Percentiles rank a stretch among this genome's conserved stretches.
Conservation (phyloP, 2,113 vertebrate genomes). For the Chiloscyllium plagiosum region DNA sequence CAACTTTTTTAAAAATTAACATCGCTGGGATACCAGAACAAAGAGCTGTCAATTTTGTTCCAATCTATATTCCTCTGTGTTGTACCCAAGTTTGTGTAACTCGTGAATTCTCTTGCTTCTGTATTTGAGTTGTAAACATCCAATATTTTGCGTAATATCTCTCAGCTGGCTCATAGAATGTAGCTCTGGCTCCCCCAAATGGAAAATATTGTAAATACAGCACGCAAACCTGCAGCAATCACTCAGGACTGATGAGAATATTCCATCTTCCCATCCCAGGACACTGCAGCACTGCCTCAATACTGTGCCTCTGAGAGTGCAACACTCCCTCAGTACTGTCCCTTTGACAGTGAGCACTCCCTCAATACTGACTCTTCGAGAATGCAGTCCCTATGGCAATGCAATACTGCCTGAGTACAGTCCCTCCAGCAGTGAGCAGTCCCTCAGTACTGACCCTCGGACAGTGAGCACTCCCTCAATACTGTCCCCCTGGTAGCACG, state of each 20-base stretch:
- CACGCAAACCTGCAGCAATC: not conserved
- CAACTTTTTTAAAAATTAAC: too few species aligned
- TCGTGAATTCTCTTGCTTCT: not conserved
- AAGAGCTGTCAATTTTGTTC: not conserved
- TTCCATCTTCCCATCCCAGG: too few species aligned
- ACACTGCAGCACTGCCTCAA: not conserved
- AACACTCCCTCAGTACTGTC: not conserved
- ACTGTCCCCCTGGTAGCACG: not conserved
- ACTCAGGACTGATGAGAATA: not conserved
- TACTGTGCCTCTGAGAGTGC: not conserved
- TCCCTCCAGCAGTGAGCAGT: not conserved
- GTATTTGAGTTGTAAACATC: not conserved
- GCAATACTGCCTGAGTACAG: not conserved
- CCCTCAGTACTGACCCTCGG: not conserved
- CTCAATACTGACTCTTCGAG: not conserved
- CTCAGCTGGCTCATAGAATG: not conserved
- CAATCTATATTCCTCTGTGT: not conserved
- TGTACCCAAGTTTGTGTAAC: not conserved
- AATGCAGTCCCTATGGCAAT: not conserved
- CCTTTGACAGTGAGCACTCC: too few species aligned
- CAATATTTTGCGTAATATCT: not conserved
- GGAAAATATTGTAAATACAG: not conserved
- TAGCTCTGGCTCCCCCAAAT: not conserved
- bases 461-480: not conserved
- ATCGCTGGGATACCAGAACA: too few species aligned